Conservation (phyloP, 2,113 vertebrate genomes). For the Amazona vittata region DNA sequence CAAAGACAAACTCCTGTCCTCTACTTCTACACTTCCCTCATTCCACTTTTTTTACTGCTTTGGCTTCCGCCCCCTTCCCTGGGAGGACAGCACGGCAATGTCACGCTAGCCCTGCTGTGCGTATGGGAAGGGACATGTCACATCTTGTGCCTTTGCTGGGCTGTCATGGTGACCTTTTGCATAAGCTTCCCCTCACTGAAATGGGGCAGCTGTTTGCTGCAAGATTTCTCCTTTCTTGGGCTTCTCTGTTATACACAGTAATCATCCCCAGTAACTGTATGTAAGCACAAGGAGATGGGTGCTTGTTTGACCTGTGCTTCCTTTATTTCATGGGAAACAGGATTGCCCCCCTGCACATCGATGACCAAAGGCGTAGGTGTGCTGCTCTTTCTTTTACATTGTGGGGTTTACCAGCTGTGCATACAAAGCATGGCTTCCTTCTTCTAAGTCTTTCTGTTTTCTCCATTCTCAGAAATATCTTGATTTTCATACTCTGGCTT, state of each 20-base stretch:
- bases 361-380: neutral
- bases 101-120: neutral
- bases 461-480: neutral
- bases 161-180: neutral
- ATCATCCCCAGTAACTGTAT: neutral
- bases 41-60: neutral
- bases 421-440: neutral
- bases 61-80: neutral
- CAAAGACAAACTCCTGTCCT: neutral
- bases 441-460: neutral
- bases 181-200: neutral
- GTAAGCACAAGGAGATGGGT: neutral
- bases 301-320: neutral
- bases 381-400: neutral
- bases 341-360: neutral
- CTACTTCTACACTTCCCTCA: fast-evolving
- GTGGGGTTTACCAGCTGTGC: neutral
- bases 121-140: neutral
- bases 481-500: neutral
- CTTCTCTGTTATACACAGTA: neutral
- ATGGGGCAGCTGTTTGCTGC: neutral
- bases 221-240: neutral
- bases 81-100: neutral
- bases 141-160: neutral
- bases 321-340: neutral